A percentile compares a stretch with the other conserved stretches of the same genome.
Evolutionary conservation across 2,888 invertebrate species (phyloP).

Genomic region (Luperina testacea): DNA sequence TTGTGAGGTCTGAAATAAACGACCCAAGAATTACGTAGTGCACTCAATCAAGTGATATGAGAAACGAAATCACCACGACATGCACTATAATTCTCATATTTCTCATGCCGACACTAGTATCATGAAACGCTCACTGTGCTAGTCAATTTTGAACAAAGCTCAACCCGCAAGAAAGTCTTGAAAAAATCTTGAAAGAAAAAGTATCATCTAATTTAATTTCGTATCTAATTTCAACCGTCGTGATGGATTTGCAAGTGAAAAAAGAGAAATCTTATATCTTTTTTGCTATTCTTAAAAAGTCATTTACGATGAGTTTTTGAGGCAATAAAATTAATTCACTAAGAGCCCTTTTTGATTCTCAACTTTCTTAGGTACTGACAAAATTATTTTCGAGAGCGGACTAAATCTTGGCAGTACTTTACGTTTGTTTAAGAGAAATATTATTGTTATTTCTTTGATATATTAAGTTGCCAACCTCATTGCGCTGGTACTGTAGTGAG

Average conservation of each 20-base stretch:
- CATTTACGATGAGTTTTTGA: slow-evolving; percentile 60
- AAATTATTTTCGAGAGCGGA: slow-evolving; percentile 47
- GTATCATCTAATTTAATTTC: slow-evolving; percentile 48
- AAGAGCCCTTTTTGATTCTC: slow-evolving; percentile 60
- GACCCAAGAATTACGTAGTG: neutral
- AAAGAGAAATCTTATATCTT: slow-evolving; percentile 37
- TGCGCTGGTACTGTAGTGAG: neutral
- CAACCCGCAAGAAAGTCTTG: slow-evolving; percentile 6
- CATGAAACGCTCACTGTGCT: neutral
- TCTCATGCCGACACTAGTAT: neutral
- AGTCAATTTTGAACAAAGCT: slow-evolving; percentile 1
- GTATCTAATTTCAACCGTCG: slow-evolving; percentile 39
- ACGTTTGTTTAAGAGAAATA: slow-evolving; percentile 50
- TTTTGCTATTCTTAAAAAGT: slow-evolving; percentile 45
- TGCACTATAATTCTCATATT: neutral
- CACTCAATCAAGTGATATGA: neutral
- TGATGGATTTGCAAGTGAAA: slow-evolving; percentile 49
- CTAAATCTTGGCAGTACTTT: slow-evolving; percentile 40
- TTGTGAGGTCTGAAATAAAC: neutral
- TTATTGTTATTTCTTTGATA: slow-evolving; percentile 51
- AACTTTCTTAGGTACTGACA: slow-evolving; percentile 49
- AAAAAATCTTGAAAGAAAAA: slow-evolving; percentile 23
- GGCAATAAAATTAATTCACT: slow-evolving; percentile 66
- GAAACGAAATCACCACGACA: neutral
- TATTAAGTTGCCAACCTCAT: slow-evolving; percentile 28